A percentile compares a stretch with the other conserved stretches of the same genome.
Conservation (phyloP, 2,888 invertebrate species). For the Drosophila imparisetae region DNA sequence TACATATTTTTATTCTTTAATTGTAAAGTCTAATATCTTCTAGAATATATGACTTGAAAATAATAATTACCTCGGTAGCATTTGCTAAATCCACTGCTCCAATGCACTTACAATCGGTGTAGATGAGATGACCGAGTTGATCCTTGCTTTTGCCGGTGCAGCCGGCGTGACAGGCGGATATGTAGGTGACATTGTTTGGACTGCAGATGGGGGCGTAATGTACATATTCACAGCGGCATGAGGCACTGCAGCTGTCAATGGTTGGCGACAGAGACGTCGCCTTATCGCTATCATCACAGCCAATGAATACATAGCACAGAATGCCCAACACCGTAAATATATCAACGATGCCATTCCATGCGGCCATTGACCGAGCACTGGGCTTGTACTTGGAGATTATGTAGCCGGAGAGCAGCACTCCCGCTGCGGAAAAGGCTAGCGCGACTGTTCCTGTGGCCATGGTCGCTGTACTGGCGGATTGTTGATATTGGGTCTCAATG, state of each 20-base stretch:
- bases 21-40: background rate
- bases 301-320: slow-evolving; percentile 88
- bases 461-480: slow-evolving; percentile 89
- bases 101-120: slow-evolving; percentile 63
- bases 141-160: slow-evolving; percentile 84
- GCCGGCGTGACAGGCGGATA: slow-evolving; percentile 92
- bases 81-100: background rate
- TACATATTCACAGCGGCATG: slow-evolving; percentile 89
- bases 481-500: slow-evolving; percentile 91
- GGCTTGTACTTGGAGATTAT: slow-evolving; percentile 88
- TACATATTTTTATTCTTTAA: background rate
- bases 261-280: slow-evolving; percentile 58
- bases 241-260: slow-evolving; percentile 86
- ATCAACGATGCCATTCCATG: slow-evolving; percentile 89
- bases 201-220: slow-evolving; percentile 90
- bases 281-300: slow-evolving; percentile 87
- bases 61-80: slow-evolving; percentile 27
- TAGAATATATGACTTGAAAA: background rate
- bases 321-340: slow-evolving; percentile 87
- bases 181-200: slow-evolving; percentile 87
- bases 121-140: slow-evolving; percentile 44
- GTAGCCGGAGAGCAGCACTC: slow-evolving; percentile 87
- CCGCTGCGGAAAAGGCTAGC: slow-evolving; percentile 88
- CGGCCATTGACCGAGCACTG: slow-evolving; percentile 87
- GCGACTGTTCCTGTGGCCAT: slow-evolving; percentile 90